Percentiles rank a stretch among this genome's conserved stretches.
These are phyloP conservation scores for Lymantria monacha DNA, from an alignment of 2,888 invertebrate species.

Conservation along the genomic window DNA sequence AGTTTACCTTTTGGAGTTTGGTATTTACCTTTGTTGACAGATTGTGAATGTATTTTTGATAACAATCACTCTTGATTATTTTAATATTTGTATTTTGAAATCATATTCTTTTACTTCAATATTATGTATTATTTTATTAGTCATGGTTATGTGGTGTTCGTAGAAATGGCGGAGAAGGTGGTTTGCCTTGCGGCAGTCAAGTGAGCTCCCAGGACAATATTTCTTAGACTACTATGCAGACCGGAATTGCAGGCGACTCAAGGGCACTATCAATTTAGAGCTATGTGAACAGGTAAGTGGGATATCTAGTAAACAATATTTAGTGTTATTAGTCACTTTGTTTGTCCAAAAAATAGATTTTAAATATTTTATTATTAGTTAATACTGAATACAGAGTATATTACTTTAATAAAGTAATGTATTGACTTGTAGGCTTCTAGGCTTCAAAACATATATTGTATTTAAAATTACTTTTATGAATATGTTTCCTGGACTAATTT, in stretches of 20 bases:
- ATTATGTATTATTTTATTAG: slow-evolving; percentile 21
- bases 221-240: slow-evolving; percentile 97
- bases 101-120: background rate
- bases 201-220: slow-evolving; percentile 96
- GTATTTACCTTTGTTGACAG: slow-evolving; percentile 60
- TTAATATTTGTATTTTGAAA: background rate
- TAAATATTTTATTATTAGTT: too few relatives aligned
- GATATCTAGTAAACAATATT: background rate
- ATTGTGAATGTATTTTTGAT: slow-evolving; percentile 36
- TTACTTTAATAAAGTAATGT: too few relatives aligned
- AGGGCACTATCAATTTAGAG: slow-evolving; percentile 96
- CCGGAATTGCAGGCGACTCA: slow-evolving; percentile 90
- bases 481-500: too few relatives aligned
- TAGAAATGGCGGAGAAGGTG: slow-evolving; percentile 98
- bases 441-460: too few relatives aligned
- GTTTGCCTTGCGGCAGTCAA: slow-evolving; percentile 95
- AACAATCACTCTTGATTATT: background rate
- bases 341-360: background rate
- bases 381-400: too few relatives aligned
- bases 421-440: too few relatives aligned
- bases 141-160: slow-evolving; percentile 19
- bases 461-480: too few relatives aligned
- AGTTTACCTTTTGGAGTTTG: slow-evolving; percentile 70
- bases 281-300: slow-evolving; percentile 94
- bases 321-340: background rate